Base-by-base conservation (phyloP, 2,797 vertebrate species). In the Urosaurus nigricauda region DNA sequence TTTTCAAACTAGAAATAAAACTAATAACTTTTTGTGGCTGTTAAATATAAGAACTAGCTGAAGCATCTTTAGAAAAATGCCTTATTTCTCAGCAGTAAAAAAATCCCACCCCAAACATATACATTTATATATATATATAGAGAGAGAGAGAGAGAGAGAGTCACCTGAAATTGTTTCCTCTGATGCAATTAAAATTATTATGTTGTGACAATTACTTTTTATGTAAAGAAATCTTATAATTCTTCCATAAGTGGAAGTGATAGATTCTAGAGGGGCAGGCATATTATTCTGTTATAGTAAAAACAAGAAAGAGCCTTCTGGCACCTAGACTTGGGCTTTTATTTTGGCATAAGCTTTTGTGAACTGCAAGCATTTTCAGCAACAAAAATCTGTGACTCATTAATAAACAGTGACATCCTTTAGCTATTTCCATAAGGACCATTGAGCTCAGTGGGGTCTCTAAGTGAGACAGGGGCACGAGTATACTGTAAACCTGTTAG, bases 51-150 rank as follows among this genome's bases (percentile, higher is more conserved):
- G 74, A 89, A 84, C 68, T 68, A 63, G 3, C 85, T 84, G 75
- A 87, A 85, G 37, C 79, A 90, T 71, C 89, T 95, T 94, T 95
- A 94, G 90, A 95, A 95, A 96, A 96, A 95, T 93, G 94, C 93
- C 93, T 90, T 88, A 92, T 94, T 93, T 90, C n/a, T 75, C 84
- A 91, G 78, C 13, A 83, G 16, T 47, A 80, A 35, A 2, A 92
- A 58, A 21, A 53, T 14, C 35, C 74, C 17, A 58, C 43, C 11
- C 19, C 91, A 95, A 92, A 37, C 16, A 79, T 0, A 29, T n/a
- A 84, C 65, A 43, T 53, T 88, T 88, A 90, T 58, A 91, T 91
- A 91, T 87, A n/a, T n/a, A n/a, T n/a, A n/a, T n/a, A n/a, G n/a
- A n/a, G n/a, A n/a, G n/a, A n/a, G n/a, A n/a, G n/a, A n/a, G n/a